Evolutionary conservation across 53 echinoderm and acorn worm genomes (phyloP).

Genomic region (Luidia sarsii): DNA sequence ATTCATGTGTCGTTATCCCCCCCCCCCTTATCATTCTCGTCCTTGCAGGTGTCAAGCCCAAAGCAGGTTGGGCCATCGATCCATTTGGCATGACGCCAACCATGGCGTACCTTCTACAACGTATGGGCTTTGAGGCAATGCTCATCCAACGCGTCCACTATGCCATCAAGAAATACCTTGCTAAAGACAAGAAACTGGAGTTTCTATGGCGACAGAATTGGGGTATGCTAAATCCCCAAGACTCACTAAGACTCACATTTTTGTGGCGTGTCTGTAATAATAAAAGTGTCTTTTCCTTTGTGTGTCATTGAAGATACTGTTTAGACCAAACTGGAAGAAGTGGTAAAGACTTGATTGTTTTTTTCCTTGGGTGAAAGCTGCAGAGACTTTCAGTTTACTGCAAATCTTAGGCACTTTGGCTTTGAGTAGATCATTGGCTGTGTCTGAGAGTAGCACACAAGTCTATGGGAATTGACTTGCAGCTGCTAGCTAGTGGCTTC

Average conservation of each 20-base stretch:
- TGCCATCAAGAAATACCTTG: constrained; percentile 86
- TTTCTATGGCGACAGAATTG: constrained; percentile 99
- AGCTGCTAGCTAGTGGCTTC: too few relatives aligned
- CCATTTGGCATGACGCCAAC: constrained; percentile 94
- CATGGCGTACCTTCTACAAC: constrained; percentile 80
- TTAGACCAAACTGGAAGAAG: too few relatives aligned
- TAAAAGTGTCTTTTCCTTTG: background rate
- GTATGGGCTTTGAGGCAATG: constrained; percentile 92
- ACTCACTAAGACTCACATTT: background rate
- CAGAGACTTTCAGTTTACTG: too few relatives aligned
- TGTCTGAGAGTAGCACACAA: too few relatives aligned
- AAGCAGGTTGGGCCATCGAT: constrained; percentile 94
- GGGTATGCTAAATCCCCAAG: constrained; percentile 86
- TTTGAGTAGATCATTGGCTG: too few relatives aligned
- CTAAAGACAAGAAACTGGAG: constrained; percentile 76
- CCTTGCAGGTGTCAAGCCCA: constrained; percentile 93
- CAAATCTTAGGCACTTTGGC: too few relatives aligned
- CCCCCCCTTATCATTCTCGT: too few relatives aligned
- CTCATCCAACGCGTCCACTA: constrained; percentile 93
- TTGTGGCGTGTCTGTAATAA: background rate
- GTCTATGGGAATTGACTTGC: too few relatives aligned
- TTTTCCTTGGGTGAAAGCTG: too few relatives aligned
- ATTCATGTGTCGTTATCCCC: too few relatives aligned
- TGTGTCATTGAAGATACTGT: too few relatives aligned
- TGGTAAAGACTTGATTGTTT: too few relatives aligned